phyloP scores from a whole-genome alignment of 2,888 invertebrate genomes.

The Kryphioiulus occultus region DNA sequence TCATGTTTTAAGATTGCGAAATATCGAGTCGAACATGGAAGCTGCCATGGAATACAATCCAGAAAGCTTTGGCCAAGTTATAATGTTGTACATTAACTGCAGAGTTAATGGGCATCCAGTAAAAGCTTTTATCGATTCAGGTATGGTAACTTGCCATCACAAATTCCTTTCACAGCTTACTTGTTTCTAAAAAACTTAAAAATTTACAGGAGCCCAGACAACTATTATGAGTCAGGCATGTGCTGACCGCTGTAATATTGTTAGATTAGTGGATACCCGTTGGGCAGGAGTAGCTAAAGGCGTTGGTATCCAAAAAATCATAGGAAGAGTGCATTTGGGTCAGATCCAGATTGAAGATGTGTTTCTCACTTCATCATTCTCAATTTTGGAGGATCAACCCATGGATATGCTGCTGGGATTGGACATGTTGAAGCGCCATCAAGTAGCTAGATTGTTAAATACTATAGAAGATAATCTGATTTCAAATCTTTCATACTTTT shows the following conservation, averaged over 20 bases:
- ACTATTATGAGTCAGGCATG: slow-evolving; percentile 98
- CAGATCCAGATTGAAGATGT: slow-evolving; percentile 95
- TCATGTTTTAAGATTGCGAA: slow-evolving; percentile 67
- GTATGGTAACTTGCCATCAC: slow-evolving; percentile 60
- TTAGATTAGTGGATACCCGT: slow-evolving; percentile 74
- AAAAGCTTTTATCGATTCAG: slow-evolving; percentile 98
- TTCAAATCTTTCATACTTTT: not conserved
- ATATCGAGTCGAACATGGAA: slow-evolving; percentile 98
- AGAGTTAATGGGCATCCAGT: slow-evolving; percentile 95
- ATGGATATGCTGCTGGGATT: slow-evolving; percentile 98
- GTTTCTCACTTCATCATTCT: slow-evolving; percentile 94
- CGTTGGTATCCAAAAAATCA: slow-evolving; percentile 94
- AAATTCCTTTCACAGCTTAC: not conserved
- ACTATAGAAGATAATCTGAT: slow-evolving; percentile 24
- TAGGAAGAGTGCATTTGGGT: slow-evolving; percentile 94
- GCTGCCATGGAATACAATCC: slow-evolving; percentile 99
- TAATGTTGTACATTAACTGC: slow-evolving; percentile 97
- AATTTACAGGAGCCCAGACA: slow-evolving; percentile 80
- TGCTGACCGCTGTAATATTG: slow-evolving; percentile 68
- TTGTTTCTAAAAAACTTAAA: not conserved
- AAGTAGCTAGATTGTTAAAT: slow-evolving; percentile 65
- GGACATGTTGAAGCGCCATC: slow-evolving; percentile 97
- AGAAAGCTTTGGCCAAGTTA: slow-evolving; percentile 96
- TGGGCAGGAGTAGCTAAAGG: slow-evolving; percentile 98
- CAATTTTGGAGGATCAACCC: slow-evolving; percentile 93